Evolutionary conservation across 2,113 vertebrate species (phyloP).

Genomic region (Cololabis saira): DNA sequence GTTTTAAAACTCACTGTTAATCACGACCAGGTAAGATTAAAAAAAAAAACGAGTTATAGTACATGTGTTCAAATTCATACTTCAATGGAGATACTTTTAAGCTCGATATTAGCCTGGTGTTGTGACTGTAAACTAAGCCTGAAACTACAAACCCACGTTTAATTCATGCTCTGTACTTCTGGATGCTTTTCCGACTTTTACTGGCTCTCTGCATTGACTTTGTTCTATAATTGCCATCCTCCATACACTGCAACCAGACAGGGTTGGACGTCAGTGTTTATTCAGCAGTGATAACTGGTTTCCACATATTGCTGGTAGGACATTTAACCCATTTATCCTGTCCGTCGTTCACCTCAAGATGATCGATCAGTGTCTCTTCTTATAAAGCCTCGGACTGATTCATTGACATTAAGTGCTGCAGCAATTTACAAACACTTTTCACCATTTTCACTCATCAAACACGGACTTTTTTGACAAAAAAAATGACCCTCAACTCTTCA

Average conservation of each 20-base stretch:
- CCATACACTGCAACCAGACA: not conserved
- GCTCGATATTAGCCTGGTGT: not conserved
- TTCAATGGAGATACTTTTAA: not conserved
- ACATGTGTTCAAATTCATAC: not conserved
- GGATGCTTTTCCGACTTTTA: not conserved
- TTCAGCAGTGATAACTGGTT: constrained; percentile 55
- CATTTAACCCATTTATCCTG: constrained; percentile 11
- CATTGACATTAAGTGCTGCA: constrained; percentile 34
- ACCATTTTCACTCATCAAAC: no score
- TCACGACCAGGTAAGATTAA: constrained; percentile 19
- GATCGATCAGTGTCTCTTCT: constrained; percentile 58
- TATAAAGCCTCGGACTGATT: constrained; percentile 25
- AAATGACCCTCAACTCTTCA: no score
- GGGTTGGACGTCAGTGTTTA: not conserved
- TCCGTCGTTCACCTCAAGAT: constrained; percentile 8
- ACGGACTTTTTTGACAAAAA: no score
- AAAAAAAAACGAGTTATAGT: no score
- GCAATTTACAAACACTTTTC: no score
- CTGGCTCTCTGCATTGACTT: not conserved
- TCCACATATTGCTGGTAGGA: not conserved
- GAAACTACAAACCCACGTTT: not conserved
- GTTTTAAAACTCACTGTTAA: not conserved
- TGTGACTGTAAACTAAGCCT: no score
- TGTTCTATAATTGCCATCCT: not conserved
- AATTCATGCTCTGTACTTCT: not conserved